Evolutionary conservation across 2,113 vertebrate species (phyloP).

Genomic region (Grus americana): DNA sequence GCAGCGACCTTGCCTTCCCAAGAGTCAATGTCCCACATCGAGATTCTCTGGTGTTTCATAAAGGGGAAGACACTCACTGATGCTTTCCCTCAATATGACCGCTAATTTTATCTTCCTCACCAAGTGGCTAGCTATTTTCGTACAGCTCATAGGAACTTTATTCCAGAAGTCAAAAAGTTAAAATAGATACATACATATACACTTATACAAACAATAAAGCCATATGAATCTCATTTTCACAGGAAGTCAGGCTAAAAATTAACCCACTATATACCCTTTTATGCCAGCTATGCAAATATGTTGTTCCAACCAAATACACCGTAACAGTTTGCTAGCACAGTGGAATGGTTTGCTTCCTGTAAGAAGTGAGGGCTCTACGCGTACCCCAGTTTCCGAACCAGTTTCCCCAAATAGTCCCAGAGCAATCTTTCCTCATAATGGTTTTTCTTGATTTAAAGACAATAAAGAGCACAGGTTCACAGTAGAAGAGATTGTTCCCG

Average conservation of each 20-base stretch:
- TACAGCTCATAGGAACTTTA: background rate
- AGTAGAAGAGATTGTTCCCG: background rate
- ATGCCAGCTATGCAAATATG: background rate
- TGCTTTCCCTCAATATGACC: accelerated
- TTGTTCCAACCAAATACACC: background rate
- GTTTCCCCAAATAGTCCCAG: background rate
- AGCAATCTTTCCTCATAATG: background rate
- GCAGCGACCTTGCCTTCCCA: background rate
- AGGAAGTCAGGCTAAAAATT: background rate
- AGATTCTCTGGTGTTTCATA: background rate
- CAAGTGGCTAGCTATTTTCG: background rate
- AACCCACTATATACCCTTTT: background rate
- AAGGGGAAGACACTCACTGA: background rate
- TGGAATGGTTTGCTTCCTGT: background rate
- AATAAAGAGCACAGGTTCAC: slow-evolving; percentile 19
- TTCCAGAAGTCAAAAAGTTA: background rate
- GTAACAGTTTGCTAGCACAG: background rate
- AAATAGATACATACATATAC: background rate
- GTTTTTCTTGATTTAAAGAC: slow-evolving; percentile 40
- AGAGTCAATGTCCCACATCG: accelerated
- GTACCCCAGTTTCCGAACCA: background rate
- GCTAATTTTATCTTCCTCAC: background rate
- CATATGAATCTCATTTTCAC: background rate
- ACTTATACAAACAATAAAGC: background rate
- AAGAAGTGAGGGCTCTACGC: background rate